Evolutionary conservation across 2,797 vertebrate genomes (phyloP).

Genomic region (Sebastes hubbsi): DNA sequence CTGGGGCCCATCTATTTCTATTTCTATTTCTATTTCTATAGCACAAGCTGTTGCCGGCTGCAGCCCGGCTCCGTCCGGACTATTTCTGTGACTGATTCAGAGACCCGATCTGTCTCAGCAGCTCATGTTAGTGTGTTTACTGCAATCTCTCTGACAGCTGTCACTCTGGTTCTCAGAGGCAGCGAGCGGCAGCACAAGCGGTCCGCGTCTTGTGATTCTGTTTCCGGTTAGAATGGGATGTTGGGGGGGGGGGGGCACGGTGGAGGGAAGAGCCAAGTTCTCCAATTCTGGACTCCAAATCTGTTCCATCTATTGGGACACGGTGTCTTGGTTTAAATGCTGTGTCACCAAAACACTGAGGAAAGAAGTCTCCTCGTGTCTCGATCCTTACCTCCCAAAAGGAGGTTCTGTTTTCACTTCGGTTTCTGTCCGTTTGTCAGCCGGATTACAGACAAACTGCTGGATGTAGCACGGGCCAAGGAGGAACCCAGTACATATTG

Average conservation of each 20-base stretch:
- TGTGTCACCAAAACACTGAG: background rate
- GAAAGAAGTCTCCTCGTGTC: background rate
- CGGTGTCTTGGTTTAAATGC: background rate
- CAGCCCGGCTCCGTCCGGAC: background rate
- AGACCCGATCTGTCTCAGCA: background rate
- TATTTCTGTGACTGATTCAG: constrained; percentile 32
- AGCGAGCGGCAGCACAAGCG: background rate
- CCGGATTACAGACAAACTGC: background rate
- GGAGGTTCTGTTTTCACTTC: background rate
- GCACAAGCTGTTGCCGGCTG: background rate
- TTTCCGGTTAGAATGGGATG: background rate
- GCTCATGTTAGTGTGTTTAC: constrained; percentile 15
- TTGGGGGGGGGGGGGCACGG: background rate
- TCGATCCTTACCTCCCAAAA: background rate
- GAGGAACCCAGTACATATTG: background rate
- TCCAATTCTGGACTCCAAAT: background rate
- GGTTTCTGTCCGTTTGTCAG: background rate
- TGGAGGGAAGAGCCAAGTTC: background rate
- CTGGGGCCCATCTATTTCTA: constrained; percentile 46
- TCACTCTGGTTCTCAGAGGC: background rate
- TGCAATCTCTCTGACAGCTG: constrained; percentile 19
- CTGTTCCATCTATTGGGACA: background rate
- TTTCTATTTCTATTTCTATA: background rate
- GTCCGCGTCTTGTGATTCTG: background rate
- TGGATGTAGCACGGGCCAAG: background rate